Base-by-base conservation (phyloP, 92 coral and sea anemone species). In the Phymanthus crucifer region DNA sequence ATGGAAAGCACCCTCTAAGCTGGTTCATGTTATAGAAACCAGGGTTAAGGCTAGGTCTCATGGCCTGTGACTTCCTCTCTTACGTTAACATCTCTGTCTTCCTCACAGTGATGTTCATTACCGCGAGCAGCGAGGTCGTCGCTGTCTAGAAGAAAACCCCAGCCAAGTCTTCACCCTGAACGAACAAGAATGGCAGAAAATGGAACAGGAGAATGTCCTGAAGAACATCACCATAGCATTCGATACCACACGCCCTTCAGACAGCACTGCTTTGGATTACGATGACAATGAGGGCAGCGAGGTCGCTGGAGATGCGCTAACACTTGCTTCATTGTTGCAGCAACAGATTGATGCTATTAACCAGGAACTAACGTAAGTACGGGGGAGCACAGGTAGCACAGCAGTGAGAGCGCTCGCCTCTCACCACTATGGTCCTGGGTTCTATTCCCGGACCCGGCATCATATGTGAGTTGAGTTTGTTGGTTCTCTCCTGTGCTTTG, bases 181-280 rank as follows among this genome's bases (percentile, higher is more conserved):
- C 50, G 99, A 96, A 78, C 94, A 96, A 70, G 99, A 96, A 76
- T 96, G 99, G 99, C 99, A 96, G 38, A 96, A 96, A 74, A 82
- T 96, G 26, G 97, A 96, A 46, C 99, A 96, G 79, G 98, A 84
- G 18, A 96, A 90, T 21, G 99, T 96, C 4, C 87, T 96, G 0
- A 90, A 93, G 40, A 96, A 88, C 80, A 74, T 82, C 73, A 77
- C 99, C 21, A 76, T 93, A 52, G 99, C 99, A 36, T 95, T 95
- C 74, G 99, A 95, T 71, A 91, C 84, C 47, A 80, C 37, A 27
- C 86, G 87, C 23, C 75, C 88, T 34, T 50, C 83, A 37, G 95
- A 90, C 57, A 80, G 80, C 66, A 83, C 84, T 40, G 94, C 90
- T n/a, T 85, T 89, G 21, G 87, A 80, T 40, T 78, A 73, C 61